phyloP scores from a whole-genome alignment of 2,797 vertebrate species.

The Rhinichthys osculus region DNA sequence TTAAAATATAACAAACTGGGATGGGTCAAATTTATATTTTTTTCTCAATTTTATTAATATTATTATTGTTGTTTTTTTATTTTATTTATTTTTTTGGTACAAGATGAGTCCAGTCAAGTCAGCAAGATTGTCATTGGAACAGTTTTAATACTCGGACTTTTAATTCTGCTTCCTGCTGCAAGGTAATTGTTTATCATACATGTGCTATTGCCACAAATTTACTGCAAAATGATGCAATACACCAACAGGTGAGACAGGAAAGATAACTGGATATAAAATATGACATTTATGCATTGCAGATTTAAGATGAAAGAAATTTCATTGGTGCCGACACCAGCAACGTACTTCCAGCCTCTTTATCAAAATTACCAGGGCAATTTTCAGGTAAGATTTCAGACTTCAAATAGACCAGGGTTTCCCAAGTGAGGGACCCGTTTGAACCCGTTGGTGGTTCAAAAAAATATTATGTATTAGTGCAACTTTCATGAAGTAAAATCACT shows the following conservation, averaged over 20 bases:
- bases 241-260: background rate
- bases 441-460: background rate
- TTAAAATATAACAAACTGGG: too few species aligned
- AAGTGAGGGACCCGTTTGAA: background rate
- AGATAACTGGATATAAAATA: background rate
- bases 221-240: background rate
- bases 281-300: conserved; percentile 26
- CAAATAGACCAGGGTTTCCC: background rate
- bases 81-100: background rate
- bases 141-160: conserved; percentile 11
- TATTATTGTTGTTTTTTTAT: background rate
- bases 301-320: conserved; percentile 51
- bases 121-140: background rate
- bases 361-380: conserved; percentile 54
- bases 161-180: conserved; percentile 15
- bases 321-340: conserved; percentile 52
- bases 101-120: background rate
- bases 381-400: conserved; percentile 50
- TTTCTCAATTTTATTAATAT: background rate
- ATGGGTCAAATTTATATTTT: background rate
- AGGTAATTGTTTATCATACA: conserved; percentile 14
- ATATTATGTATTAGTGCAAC: too few species aligned
- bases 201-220: background rate
- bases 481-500: too few species aligned
- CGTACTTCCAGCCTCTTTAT: conserved; percentile 58